phyloP scores from a whole-genome alignment of 2,113 vertebrate species.

The Labeo rohita region DNA sequence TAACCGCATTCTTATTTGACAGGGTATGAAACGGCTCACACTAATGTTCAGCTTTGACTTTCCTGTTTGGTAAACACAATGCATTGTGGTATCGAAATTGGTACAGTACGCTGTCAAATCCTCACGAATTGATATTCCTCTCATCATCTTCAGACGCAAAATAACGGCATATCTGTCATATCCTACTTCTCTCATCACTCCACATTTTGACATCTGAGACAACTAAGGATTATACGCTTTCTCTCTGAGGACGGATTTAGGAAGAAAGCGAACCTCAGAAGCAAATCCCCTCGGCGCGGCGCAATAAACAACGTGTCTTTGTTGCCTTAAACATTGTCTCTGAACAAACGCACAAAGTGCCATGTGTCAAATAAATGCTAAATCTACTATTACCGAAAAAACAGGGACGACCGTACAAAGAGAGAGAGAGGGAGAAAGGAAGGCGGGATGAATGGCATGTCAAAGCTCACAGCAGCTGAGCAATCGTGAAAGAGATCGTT shows the following conservation, averaged over 20 bases:
- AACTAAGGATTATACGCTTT: slow-evolving; percentile 52
- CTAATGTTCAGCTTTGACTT: slow-evolving; percentile 36
- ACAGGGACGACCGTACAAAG: slow-evolving; percentile 23
- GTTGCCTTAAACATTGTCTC: slow-evolving; percentile 48
- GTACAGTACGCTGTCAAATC: slow-evolving; percentile 34
- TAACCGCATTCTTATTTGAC: slow-evolving; percentile 44
- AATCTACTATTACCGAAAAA: slow-evolving; percentile 43
- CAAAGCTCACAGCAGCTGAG: slow-evolving; percentile 32
- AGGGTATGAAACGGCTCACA: slow-evolving; percentile 31
- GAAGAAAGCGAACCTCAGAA: slow-evolving; percentile 26
- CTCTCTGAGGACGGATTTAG: slow-evolving; percentile 47
- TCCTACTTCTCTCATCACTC: slow-evolving; percentile 34
- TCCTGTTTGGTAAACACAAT: slow-evolving; percentile 21
- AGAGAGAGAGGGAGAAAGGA: slow-evolving; percentile 21
- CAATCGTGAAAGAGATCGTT: slow-evolving; percentile 40
- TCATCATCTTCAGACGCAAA: slow-evolving; percentile 20
- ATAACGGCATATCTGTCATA: slow-evolving; percentile 32
- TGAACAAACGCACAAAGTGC: slow-evolving; percentile 42
- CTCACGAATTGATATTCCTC: slow-evolving; percentile 40
- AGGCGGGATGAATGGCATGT: slow-evolving; percentile 28
- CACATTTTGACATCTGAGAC: slow-evolving; percentile 53
- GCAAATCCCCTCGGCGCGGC: slow-evolving; percentile 34
- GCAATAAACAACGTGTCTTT: slow-evolving; percentile 44
- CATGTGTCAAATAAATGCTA: slow-evolving; percentile 40
- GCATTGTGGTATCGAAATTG: slow-evolving; percentile 12